Conservation (phyloP, 2,797 vertebrate species). For the Zalophus californianus region DNA sequence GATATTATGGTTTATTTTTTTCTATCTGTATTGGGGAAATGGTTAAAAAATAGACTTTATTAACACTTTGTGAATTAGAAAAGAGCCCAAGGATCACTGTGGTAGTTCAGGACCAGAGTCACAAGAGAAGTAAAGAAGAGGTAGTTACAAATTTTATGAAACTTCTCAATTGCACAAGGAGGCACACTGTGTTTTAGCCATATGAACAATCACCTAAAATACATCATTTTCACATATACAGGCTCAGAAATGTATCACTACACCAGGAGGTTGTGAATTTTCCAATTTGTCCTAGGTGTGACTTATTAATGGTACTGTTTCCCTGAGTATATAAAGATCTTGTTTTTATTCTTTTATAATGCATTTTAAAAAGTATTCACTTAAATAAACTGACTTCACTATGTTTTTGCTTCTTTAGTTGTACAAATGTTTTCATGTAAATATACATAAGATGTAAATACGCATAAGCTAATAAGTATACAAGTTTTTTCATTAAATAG, state of each 20-base stretch:
- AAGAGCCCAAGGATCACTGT: not conserved
- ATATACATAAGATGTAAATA: not conserved
- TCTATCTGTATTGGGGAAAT: not conserved
- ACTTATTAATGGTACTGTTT: not conserved
- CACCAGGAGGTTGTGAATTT: not conserved
- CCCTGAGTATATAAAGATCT: not conserved
- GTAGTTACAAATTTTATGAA: not conserved
- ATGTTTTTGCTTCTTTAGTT: not conserved
- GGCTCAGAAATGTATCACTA: not conserved
- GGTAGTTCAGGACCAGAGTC: not conserved
- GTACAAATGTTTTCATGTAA: not conserved
- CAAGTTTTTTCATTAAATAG: not conserved
- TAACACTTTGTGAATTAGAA: not conserved
- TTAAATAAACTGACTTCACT: not conserved
- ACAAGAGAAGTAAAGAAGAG: not conserved
- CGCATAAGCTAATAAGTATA: not conserved
- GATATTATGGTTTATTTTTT: not conserved
- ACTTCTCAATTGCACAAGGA: not conserved
- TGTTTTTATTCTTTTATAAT: not conserved
- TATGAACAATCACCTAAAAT: not conserved
- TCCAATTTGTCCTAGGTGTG: not conserved
- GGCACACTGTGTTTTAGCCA: not conserved
- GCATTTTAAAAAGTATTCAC: not conserved
- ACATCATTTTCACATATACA: not conserved
- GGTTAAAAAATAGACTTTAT: not conserved